Percentiles rank a stretch among this genome's conserved stretches.
Conservation (phyloP, 1,140 invertebrate species). For the Teleogryllus occipitalis region DNA sequence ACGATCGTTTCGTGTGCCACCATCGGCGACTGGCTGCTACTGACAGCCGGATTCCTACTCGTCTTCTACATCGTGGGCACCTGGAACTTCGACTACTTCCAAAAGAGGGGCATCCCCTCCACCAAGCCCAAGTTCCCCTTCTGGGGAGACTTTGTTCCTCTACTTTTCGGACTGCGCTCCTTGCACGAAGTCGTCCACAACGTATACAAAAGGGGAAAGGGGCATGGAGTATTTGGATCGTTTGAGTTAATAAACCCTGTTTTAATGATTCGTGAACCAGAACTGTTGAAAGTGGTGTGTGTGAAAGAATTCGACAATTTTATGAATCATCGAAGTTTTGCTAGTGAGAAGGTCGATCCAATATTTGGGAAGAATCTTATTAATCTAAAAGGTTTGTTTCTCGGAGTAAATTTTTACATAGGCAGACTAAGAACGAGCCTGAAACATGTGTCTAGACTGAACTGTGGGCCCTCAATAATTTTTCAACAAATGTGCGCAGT, state of each 20-base stretch:
- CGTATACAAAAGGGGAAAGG: not conserved
- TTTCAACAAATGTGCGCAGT: too few species aligned
- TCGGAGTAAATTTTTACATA: too few species aligned
- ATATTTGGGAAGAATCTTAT: not conserved
- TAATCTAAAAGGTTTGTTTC: not conserved
- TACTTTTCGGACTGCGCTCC: not conserved
- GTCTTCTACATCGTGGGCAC: not conserved
- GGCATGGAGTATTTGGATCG: slow-evolving; percentile 10
- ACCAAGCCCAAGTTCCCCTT: not conserved
- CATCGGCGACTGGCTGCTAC: not conserved
- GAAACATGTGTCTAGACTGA: too few species aligned
- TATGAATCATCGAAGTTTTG: not conserved
- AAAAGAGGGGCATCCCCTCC: not conserved
- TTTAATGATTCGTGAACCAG: slow-evolving; percentile 31
- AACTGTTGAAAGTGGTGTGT: slow-evolving; percentile 30
- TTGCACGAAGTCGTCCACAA: not conserved
- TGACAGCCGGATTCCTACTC: not conserved
- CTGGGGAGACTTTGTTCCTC: not conserved
- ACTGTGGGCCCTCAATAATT: too few species aligned
- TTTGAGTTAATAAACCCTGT: slow-evolving; percentile 27
- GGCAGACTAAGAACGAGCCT: too few species aligned
- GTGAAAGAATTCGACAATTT: slow-evolving; percentile 30
- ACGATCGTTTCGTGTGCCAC: not conserved
- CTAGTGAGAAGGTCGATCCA: not conserved
- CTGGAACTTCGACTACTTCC: not conserved